Conservation (phyloP, 2,888 invertebrate species). For the Caenorhabditis sp. region DNA sequence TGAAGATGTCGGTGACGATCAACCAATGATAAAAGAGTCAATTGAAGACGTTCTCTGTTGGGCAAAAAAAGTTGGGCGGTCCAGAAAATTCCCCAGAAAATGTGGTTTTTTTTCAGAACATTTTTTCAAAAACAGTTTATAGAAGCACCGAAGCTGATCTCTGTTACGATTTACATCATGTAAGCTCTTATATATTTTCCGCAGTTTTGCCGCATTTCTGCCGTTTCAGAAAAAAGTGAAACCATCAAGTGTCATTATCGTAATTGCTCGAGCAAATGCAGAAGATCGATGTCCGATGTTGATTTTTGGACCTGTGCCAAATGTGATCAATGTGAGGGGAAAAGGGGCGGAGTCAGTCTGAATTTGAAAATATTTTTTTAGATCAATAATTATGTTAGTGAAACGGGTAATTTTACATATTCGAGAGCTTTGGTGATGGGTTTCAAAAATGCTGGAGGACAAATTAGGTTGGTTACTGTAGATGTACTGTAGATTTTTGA, state of each 20-base stretch:
- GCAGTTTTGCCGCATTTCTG: no score
- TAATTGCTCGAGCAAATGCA: constrained; percentile 13
- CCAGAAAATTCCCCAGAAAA: no score
- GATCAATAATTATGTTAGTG: constrained; percentile 6
- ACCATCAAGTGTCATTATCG: constrained; percentile 11
- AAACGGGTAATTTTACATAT: constrained; percentile 2
- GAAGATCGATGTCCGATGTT: constrained; percentile 13
- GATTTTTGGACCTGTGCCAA: constrained; percentile 29
- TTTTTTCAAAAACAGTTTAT: not conserved
- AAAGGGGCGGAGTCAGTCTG: no score
- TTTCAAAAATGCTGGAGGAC: constrained; percentile 21
- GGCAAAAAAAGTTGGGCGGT: not conserved
- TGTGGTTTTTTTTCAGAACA: not conserved
- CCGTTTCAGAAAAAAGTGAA: not conserved
- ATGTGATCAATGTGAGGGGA: constrained; percentile 6
- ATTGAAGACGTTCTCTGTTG: constrained; percentile 26
- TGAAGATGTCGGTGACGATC: not conserved
- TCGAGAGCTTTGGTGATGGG: constrained; percentile 10
- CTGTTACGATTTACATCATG: no score
- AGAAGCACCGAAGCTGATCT: no score
- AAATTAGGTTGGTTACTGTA: not conserved
- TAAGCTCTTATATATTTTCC: not conserved
- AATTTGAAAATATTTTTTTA: constrained; percentile 17
- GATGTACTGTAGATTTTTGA: no score
- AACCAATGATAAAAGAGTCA: constrained; percentile 10